phyloP scores from a whole-genome alignment of 1,140 invertebrate genomes.

The Drosophila willistoni region DNA sequence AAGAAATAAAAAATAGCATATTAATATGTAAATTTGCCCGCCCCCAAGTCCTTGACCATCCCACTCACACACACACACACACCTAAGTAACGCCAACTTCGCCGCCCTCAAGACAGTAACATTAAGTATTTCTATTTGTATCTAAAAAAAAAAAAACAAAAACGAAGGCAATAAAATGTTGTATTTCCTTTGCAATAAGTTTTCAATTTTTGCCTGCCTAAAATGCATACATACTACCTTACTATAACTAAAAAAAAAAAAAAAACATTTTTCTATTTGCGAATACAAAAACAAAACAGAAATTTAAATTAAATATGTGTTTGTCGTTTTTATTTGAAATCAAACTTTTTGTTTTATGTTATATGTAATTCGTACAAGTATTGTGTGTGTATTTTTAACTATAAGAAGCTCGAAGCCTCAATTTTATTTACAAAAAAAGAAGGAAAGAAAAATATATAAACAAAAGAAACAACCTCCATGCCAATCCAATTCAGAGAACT shows the following conservation, averaged over 20 bases:
- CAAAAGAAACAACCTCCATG: not conserved
- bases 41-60: constrained; percentile 14
- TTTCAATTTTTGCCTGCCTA: constrained; percentile 11
- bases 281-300: constrained; percentile 49
- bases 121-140: constrained; percentile 76
- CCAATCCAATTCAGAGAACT: constrained; percentile 54
- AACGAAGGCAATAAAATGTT: constrained; percentile 33
- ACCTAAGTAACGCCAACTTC: constrained; percentile 44
- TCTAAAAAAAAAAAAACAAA: constrained; percentile 12
- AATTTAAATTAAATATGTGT: constrained; percentile 52
- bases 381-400: constrained; percentile 67
- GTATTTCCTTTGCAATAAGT: constrained; percentile 22
- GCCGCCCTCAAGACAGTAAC: constrained; percentile 70
- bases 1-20: constrained; percentile 72
- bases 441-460: not conserved
- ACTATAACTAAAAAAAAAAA: not conserved
- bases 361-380: constrained; percentile 8
- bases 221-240: not conserved
- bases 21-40: constrained; percentile 61
- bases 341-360: not conserved
- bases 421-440: constrained; percentile 59
- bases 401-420: constrained; percentile 72
- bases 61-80: constrained; percentile 26
- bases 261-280: constrained; percentile 36
- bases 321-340: constrained; percentile 33